phyloP scores from a whole-genome alignment of 1,140 invertebrate species.

The Choristoneura fumiferana region DNA sequence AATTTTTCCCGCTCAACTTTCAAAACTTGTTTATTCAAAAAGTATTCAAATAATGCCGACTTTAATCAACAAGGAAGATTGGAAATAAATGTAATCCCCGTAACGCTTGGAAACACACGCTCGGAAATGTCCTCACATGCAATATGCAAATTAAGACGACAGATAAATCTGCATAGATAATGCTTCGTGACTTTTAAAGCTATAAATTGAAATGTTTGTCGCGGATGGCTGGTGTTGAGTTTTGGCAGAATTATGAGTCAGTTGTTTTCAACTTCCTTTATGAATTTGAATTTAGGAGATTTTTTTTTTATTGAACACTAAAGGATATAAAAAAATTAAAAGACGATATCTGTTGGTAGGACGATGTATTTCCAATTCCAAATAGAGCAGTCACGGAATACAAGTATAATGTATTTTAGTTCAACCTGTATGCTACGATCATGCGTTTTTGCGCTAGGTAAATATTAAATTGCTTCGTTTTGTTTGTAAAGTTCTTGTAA shows the following conservation, averaged over 20 bases:
- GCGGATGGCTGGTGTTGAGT: not conserved
- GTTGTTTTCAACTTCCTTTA: no score
- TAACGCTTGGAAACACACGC: constrained; percentile 9
- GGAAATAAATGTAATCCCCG: constrained; percentile 17
- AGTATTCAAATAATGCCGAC: constrained; percentile 5
- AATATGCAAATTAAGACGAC: constrained; percentile 14
- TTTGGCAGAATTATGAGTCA: not conserved
- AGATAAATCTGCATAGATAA: constrained; percentile 18
- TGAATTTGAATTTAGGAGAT: no score
- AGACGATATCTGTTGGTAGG: no score
- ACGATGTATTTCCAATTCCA: no score
- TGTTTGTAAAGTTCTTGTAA: no score
- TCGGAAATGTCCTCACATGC: constrained; percentile 14
- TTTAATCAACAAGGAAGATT: constrained; percentile 16
- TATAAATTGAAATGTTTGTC: constrained; percentile 18
- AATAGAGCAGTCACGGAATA: no score
- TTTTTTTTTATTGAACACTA: no score
- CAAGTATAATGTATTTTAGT: no score
- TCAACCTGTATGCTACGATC: no score
- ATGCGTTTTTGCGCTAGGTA: no score
- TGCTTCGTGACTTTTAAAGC: constrained; percentile 12
- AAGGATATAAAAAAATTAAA: no score
- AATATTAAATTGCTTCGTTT: no score
- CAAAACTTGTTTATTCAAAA: not conserved
- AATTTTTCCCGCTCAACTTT: not conserved